Base-by-base conservation (phyloP, 64 coral and sea anemone species). In the Dendronephthya gigantea region DNA sequence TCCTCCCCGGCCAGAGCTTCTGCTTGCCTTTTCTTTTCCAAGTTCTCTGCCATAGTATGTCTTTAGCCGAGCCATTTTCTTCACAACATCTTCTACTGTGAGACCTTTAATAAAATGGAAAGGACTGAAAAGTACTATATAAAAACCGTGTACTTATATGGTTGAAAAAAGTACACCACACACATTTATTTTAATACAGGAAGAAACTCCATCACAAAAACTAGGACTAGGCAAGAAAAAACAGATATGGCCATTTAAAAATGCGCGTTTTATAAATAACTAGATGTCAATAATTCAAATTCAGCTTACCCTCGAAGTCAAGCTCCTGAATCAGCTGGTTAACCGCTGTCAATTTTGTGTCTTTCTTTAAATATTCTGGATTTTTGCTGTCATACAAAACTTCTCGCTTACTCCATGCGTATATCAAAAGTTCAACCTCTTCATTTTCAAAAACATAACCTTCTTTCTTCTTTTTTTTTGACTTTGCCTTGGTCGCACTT, bases 31-130 rank as follows among this genome's bases (percentile, higher is more conserved):
- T 82, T 92, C 91, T 90, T 90, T 93, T 4, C 84, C 91, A 68
- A 93, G 81, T 83, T 93, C 91, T 87, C 83, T 93, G 37, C 84
- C 88, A 90, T 86, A 93, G 82, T 90, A 93, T 25, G 88, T 93
- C 17, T 84, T 51, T 10, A 90, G 84, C 2, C 83, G 29, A 30
- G 83, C 37, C 75, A 90, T 72, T 86, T 88, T 92, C 52, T 89
- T 93, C 62, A 33, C 50, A 56, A 93, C 69, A 50, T 89, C 91
- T 23, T 93, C 91, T 83, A 68, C 39, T 86, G 83, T 81, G 9
- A 90, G 55, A 51, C 83, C 83, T 90, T 48, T 33, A 90, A 66
- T 39, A n/a, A n/a, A n/a, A 88, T 70, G 66, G 66, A 70, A 70
- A 70, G 66, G n/a, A n/a, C n/a, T n/a, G 66, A 70, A 70, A 70